Evolutionary conservation across 2,797 vertebrate species (phyloP).

Genomic region (Tragopan temminckii): DNA sequence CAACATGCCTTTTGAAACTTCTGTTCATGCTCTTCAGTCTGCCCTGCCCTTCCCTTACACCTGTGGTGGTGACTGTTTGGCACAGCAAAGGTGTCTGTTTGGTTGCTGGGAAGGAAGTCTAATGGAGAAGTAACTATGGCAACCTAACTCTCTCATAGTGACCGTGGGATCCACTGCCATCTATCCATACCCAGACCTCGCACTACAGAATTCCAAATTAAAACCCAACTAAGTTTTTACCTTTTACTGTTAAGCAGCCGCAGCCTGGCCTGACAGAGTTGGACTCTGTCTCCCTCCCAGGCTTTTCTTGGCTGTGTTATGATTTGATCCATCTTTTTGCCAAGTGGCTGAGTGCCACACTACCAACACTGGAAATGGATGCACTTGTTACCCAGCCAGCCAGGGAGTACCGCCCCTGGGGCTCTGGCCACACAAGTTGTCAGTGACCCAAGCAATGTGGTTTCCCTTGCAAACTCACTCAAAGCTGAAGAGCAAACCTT

Average conservation of each 20-base stretch:
- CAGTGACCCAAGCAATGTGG: neutral
- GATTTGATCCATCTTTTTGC: slow-evolving; percentile 15
- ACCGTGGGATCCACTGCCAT: neutral
- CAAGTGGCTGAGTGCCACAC: slow-evolving; percentile 1
- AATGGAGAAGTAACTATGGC: neutral
- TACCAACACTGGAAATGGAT: slow-evolving; percentile 1
- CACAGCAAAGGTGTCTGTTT: neutral
- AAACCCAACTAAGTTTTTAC: neutral
- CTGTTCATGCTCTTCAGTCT: neutral
- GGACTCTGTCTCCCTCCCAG: neutral
- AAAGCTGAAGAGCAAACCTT: neutral
- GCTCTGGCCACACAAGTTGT: neutral
- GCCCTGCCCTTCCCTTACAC: neutral
- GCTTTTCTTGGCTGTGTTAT: slow-evolving; percentile 29
- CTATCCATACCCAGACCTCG: neutral
- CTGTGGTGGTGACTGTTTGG: neutral
- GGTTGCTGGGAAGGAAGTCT: neutral
- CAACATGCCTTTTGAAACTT: neutral
- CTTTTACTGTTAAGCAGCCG: neutral
- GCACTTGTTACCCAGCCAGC: slow-evolving; percentile 4
- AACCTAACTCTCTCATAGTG: neutral
- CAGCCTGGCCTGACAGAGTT: neutral
- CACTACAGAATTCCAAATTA: neutral
- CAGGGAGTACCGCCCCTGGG: neutral
- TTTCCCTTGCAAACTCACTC: neutral